Base-by-base conservation (phyloP, 2,888 invertebrate species). In the Drosophila leonis region DNA sequence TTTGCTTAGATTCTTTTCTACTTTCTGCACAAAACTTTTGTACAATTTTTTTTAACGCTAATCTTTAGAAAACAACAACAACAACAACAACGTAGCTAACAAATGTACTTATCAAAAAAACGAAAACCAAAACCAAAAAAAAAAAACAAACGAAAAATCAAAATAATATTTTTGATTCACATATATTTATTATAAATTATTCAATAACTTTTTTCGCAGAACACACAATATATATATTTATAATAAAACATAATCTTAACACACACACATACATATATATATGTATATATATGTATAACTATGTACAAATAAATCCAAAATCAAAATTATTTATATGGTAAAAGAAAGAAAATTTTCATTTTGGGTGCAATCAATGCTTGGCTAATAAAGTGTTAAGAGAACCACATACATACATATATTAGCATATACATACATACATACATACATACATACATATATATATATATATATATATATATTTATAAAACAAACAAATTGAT, bases 151-250 rank as follows among this genome's bases (percentile, higher is more conserved):
- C 1, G 15, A 56, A 42, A 44, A 44, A 24, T 41, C 12, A 35
- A 62, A 60, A 51, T 46, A 67, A 57, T 72, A 73, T 76, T 76
- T 76, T 76, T 77, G 67, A 76, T 67, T 76, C 67, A 18, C 49
- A 31, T 61, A 31, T 73, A 72, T 74, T 52, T 72, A 72, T 64
- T 69, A 46, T 37, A 66, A 66, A 60, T 61, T 65, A 72, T 66
- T 62, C 56, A 49, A 51, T 41, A 54, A 54, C 55, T 51, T 24
- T 63, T 48, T 41, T 57, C 52, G 65, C 72, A 52, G 54, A 77
- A 63, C 73, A 68, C 78, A 59, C 64, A 10, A 68, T 29, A 51
- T 46, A 72, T 33, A 56, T 63, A 61, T 46, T 29, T 59, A 27
- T 37, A 44, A 20, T 31, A 13, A 31, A 49, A 18, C 31, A 18